Evolutionary conservation across 2,797 vertebrate genomes (phyloP).

Genomic region (Pelobates cultripes): DNA sequence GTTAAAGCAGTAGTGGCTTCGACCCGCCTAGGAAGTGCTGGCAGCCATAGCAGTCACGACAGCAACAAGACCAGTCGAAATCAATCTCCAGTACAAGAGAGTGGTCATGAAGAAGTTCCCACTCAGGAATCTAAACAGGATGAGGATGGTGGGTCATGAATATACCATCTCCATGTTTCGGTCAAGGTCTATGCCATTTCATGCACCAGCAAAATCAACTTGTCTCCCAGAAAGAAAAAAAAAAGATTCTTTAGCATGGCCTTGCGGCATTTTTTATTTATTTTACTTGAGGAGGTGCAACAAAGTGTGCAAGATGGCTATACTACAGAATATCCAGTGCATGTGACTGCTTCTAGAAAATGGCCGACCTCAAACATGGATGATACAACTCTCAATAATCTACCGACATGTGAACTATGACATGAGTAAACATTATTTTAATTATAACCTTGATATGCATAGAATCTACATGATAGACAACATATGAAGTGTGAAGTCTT

Average conservation of each 20-base stretch:
- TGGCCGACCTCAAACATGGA: constrained; percentile 73
- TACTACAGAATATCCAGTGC: constrained; percentile 70
- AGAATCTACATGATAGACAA: constrained; percentile 61
- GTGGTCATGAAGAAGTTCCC: constrained; percentile 49
- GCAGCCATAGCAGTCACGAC: constrained; percentile 72
- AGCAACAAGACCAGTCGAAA: constrained; percentile 68
- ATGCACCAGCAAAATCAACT: constrained; percentile 65
- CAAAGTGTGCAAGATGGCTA: constrained; percentile 65
- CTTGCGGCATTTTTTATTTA: constrained; percentile 60
- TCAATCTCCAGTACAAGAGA: constrained; percentile 57
- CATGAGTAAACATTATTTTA: constrained; percentile 65
- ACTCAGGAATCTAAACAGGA: constrained; percentile 55
- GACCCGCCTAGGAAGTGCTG: constrained; percentile 78
- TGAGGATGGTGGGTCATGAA: constrained; percentile 64
- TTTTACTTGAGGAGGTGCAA: constrained; percentile 64
- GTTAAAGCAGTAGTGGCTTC: constrained; percentile 89
- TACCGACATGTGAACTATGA: constrained; percentile 67
- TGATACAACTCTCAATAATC: constrained; percentile 67
- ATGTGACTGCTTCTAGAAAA: constrained; percentile 79
- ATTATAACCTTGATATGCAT: constrained; percentile 63
- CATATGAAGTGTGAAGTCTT: constrained; percentile 62
- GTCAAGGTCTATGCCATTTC: constrained; percentile 57
- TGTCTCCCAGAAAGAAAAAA: constrained; percentile 61
- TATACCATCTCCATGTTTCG: neutral
- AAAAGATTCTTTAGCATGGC: constrained; percentile 68